Evolutionary conservation across 2,113 vertebrate species (phyloP).

Genomic region (Piaya cayana): DNA sequence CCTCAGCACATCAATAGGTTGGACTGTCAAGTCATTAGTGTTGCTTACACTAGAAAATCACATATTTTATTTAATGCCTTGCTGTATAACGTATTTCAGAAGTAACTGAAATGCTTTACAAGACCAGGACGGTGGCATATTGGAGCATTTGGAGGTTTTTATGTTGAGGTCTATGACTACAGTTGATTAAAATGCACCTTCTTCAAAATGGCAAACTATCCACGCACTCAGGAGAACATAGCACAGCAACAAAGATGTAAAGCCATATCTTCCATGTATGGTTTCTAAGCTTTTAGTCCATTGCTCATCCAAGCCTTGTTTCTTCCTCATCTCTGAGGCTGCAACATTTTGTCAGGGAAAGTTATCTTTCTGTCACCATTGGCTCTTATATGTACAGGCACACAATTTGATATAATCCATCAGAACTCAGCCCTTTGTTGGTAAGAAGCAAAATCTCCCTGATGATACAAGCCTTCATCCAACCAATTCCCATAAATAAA

Average conservation of each 20-base stretch:
- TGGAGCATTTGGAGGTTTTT: not conserved
- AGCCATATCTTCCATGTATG: accelerated
- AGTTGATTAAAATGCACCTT: not conserved
- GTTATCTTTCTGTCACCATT: not conserved
- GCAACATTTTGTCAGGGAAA: not conserved
- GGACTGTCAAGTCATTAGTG: not conserved
- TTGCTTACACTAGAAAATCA: not conserved
- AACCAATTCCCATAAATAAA: not conserved
- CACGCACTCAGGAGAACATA: not conserved
- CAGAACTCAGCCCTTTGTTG: not conserved
- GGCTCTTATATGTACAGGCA: not conserved
- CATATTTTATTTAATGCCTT: not conserved
- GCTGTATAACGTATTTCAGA: not conserved
- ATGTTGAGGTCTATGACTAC: not conserved
- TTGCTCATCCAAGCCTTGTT: not conserved
- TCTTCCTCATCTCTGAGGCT: not conserved
- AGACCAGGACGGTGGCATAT: not conserved
- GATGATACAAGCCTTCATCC: not conserved
- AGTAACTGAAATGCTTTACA: not conserved
- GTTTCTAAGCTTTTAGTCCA: not conserved
- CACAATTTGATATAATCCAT: not conserved
- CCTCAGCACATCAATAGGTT: not conserved
- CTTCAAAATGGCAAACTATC: not conserved
- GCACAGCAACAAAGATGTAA: not conserved
- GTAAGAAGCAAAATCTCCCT: not conserved